These are phyloP conservation scores for Athalia rosae DNA, from an alignment of 2,888 invertebrate species.

Conservation along the genomic window DNA sequence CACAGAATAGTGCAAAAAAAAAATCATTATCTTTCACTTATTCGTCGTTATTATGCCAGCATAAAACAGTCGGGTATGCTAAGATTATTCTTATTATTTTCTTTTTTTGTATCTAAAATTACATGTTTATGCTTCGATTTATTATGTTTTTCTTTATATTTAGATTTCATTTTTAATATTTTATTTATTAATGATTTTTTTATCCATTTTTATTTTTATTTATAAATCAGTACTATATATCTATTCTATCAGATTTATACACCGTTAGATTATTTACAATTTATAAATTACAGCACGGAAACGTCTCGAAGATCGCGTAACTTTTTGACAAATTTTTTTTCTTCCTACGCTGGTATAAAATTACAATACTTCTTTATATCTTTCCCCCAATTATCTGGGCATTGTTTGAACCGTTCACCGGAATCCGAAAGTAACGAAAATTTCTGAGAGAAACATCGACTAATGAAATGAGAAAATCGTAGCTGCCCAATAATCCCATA, in stretches of 20 bases:
- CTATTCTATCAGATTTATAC: slow-evolving; percentile 61
- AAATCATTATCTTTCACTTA: slow-evolving; percentile 30
- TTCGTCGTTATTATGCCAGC: slow-evolving; percentile 47
- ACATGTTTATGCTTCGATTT: slow-evolving; percentile 1
- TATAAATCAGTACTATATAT: slow-evolving; percentile 55
- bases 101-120: slow-evolving; percentile 4
- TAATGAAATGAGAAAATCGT: no score
- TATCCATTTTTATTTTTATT: slow-evolving; percentile 44
- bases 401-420: no score
- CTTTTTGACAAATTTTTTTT: background rate
- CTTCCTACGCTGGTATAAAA: background rate
- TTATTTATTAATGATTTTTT: slow-evolving; percentile 38
- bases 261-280: slow-evolving; percentile 62
- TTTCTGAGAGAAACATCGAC: no score
- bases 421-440: no score
- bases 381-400: no score
- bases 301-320: slow-evolving; percentile 57
- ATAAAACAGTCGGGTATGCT: slow-evolving; percentile 43
- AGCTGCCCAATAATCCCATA: no score
- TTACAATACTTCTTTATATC: background rate
- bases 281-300: slow-evolving; percentile 66
- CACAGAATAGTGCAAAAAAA: slow-evolving; percentile 8
- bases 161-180: slow-evolving; percentile 45
- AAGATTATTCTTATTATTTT: background rate
- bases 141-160: slow-evolving; percentile 7